phyloP scores from a whole-genome alignment of 2,113 vertebrate genomes.

The Erpornis zantholeuca region DNA sequence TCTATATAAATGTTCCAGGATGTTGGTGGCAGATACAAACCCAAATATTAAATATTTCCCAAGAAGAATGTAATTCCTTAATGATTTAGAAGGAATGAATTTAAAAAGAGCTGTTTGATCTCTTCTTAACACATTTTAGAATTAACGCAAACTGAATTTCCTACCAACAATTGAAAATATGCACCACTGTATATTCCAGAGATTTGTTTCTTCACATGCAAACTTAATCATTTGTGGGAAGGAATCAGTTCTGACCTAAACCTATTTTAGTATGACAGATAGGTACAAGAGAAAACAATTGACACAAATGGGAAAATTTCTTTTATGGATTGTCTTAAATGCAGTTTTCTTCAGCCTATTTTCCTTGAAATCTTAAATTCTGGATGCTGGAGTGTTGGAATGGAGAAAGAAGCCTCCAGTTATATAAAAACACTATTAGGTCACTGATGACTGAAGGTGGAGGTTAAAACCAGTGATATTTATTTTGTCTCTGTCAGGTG shows the following conservation, averaged over 20 bases:
- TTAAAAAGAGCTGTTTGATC: neutral
- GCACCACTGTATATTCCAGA: neutral
- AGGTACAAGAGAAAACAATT: neutral
- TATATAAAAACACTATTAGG: neutral
- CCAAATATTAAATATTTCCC: neutral
- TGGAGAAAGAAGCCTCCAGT: neutral
- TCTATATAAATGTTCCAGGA: neutral
- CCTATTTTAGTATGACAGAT: neutral
- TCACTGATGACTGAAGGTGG: neutral
- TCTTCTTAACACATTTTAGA: neutral
- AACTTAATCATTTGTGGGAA: neutral
- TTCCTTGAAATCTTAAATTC: neutral
- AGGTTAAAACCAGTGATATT: neutral
- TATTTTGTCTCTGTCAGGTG: neutral
- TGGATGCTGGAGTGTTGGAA: neutral
- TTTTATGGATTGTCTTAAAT: neutral
- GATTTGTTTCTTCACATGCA: neutral
- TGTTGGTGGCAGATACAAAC: neutral
- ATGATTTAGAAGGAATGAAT: neutral
- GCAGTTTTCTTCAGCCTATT: neutral
- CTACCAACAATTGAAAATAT: neutral
- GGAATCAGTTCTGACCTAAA: neutral
- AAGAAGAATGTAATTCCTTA: neutral
- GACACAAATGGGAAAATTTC: neutral
- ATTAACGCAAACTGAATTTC: neutral